phyloP scores from a whole-genome alignment of 2,113 vertebrate genomes.

The Hystrix cristata region DNA sequence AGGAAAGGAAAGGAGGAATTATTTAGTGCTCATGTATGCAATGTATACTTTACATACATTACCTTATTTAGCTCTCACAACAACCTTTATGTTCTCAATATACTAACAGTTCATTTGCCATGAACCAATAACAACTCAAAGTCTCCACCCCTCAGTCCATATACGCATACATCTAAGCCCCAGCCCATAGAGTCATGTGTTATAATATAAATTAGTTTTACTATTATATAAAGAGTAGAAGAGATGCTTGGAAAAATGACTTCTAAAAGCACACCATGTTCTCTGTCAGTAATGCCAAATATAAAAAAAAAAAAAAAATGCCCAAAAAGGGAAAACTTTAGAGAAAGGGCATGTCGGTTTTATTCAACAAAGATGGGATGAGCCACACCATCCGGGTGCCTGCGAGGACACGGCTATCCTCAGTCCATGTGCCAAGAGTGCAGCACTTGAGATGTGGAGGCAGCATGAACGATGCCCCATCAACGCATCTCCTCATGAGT shows the following conservation, averaged over 20 bases:
- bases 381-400: background rate
- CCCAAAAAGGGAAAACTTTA: background rate
- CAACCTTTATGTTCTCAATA: background rate
- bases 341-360: background rate
- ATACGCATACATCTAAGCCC: background rate
- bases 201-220: slow-evolving; percentile 5
- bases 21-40: background rate
- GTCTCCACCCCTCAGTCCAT: background rate
- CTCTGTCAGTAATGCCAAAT: background rate
- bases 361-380: background rate
- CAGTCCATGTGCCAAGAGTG: fast-evolving
- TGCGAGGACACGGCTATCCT: background rate
- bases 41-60: background rate
- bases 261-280: background rate
- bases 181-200: background rate
- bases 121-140: background rate
- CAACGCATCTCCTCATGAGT: background rate
- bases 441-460: background rate
- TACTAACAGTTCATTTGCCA: background rate
- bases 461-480: background rate
- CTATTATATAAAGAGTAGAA: background rate
- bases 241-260: background rate
- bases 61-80: background rate
- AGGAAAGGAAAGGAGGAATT: background rate
- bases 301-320: background rate